Conservation (phyloP, 2,797 vertebrate genomes). For the Lycodopsis pacificus region DNA sequence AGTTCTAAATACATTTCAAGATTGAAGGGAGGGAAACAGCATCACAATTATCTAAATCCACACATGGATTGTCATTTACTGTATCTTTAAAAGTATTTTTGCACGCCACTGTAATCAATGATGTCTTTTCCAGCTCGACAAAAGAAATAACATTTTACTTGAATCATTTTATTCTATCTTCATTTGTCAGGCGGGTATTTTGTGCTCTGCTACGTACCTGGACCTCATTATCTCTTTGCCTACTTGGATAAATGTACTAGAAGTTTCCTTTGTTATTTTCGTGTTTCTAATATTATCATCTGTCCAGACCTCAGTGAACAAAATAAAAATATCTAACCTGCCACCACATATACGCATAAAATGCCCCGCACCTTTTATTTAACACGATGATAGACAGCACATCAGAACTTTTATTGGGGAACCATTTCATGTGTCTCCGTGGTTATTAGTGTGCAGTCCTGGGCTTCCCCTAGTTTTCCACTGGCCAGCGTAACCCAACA, state of each 20-base stretch:
- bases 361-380: not conserved
- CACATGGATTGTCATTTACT: not conserved
- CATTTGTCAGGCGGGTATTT: slow-evolving; percentile 4
- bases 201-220: not conserved
- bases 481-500: slow-evolving; percentile 79
- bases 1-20: not conserved
- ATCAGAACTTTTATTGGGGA: slow-evolving; percentile 9
- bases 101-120: not conserved
- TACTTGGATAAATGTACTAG: not conserved
- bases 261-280: not conserved
- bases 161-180: slow-evolving; percentile 27
- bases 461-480: slow-evolving; percentile 73
- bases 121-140: not conserved
- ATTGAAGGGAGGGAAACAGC: not conserved
- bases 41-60: not conserved
- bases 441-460: slow-evolving; percentile 50
- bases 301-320: not conserved
- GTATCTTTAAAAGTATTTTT: not conserved
- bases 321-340: not conserved
- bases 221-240: not conserved
- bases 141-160: not conserved
- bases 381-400: not conserved
- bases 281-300: not conserved
- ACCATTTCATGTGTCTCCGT: slow-evolving; percentile 31
- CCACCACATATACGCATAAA: not conserved